phyloP scores from a whole-genome alignment of 2,797 vertebrate species.

The Garrulus glandarius region DNA sequence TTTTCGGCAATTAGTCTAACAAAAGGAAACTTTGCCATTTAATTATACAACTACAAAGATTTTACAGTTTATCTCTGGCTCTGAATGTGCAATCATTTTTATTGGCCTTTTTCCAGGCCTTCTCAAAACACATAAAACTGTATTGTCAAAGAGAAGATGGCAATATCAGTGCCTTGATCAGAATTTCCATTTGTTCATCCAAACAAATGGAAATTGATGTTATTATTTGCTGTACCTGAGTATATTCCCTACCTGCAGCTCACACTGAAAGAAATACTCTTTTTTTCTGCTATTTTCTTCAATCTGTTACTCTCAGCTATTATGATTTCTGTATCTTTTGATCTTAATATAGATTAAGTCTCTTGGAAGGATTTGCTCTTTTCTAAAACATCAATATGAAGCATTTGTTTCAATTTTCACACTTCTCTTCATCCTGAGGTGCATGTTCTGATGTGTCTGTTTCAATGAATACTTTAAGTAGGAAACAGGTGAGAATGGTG shows the following conservation, averaged over 20 bases:
- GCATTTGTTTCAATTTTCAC: slow-evolving; percentile 24
- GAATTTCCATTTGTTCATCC: slow-evolving; percentile 24
- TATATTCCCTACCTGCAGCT: background rate
- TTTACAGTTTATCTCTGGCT: background rate
- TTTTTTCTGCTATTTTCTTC: slow-evolving; percentile 22
- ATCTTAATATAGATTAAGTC: slow-evolving; percentile 48
- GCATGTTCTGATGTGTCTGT: background rate
- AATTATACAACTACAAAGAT: background rate
- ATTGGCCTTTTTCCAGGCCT: background rate
- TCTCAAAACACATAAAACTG: background rate
- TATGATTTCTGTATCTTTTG: slow-evolving; percentile 7
- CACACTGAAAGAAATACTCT: slow-evolving; percentile 12
- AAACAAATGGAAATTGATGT: slow-evolving; percentile 55
- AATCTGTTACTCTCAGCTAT: background rate
- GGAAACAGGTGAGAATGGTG: background rate
- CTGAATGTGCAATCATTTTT: background rate
- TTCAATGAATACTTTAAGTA: slow-evolving; percentile 22
- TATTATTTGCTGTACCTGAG: slow-evolving; percentile 8
- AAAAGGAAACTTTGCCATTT: background rate
- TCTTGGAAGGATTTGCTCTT: background rate
- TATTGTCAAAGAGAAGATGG: background rate
- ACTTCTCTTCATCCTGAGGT: background rate
- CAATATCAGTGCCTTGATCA: background rate
- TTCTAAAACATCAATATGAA: background rate
- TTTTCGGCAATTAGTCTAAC: background rate